Percentiles rank a stretch among this genome's conserved stretches.
These are phyloP conservation scores for Drosophila testacea DNA, from an alignment of 2,888 invertebrate species.

Conservation along the genomic window DNA sequence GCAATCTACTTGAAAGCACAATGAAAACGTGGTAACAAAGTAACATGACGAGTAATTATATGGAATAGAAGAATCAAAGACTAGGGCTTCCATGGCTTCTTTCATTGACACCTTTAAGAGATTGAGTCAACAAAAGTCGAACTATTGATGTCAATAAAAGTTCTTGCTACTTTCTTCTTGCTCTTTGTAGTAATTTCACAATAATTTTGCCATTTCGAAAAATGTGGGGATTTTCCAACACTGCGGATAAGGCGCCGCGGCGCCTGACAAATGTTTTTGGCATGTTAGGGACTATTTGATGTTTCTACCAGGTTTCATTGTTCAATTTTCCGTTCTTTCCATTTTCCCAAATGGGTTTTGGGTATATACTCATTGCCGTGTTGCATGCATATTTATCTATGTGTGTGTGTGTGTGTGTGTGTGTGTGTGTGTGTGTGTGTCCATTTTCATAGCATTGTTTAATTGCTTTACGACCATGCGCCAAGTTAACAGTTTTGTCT, in stretches of 20 bases:
- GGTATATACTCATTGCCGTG: conserved; percentile 4
- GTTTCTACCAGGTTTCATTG: conserved; percentile 11
- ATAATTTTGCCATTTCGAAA: background rate
- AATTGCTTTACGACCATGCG: conserved; percentile 76
- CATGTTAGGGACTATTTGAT: conserved; percentile 22
- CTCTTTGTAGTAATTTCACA: too few relatives aligned
- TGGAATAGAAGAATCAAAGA: background rate
- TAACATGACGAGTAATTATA: background rate
- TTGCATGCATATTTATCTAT: conserved; percentile 1
- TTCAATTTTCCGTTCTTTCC: conserved; percentile 20
- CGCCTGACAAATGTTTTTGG: conserved; percentile 32
- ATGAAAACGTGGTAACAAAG: conserved; percentile 1
- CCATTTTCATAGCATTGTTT: conserved; percentile 46
- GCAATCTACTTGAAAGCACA: background rate
- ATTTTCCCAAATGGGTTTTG: conserved; percentile 34
- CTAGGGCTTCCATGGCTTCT: conserved; percentile 6
- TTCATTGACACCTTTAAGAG: too few relatives aligned
- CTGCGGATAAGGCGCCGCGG: conserved; percentile 48
- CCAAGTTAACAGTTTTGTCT: conserved; percentile 67
- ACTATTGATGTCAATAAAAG: too few relatives aligned
- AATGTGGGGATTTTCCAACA: conserved; percentile 19
- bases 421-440: conserved; percentile 19
- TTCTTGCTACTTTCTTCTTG: too few relatives aligned
- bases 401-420: conserved; percentile 17
- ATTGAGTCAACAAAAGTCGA: too few relatives aligned